Percentiles rank a stretch among this genome's conserved stretches.
These are phyloP conservation scores for Shinisaurus crocodilurus DNA, from an alignment of 2,113 vertebrate genomes.

Conservation along the genomic window DNA sequence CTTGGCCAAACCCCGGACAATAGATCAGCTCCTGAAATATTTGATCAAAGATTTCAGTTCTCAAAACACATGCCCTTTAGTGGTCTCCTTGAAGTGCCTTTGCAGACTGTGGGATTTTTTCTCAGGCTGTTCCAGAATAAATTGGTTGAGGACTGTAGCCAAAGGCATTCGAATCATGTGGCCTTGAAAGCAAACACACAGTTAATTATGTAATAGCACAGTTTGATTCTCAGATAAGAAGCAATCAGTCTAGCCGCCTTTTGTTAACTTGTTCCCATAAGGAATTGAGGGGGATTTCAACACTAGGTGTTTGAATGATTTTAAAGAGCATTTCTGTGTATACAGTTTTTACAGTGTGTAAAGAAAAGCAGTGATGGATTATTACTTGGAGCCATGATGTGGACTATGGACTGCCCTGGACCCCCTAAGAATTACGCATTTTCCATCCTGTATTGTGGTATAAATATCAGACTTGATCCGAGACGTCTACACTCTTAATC, in stretches of 20 bases:
- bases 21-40: slow-evolving; percentile 34
- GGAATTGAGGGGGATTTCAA: slow-evolving; percentile 47
- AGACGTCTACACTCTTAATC: slow-evolving; percentile 64
- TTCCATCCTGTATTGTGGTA: slow-evolving; percentile 56
- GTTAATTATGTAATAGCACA: slow-evolving; percentile 21
- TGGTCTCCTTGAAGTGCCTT: slow-evolving; percentile 30
- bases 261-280: slow-evolving; percentile 41
- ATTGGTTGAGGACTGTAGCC: slow-evolving; percentile 20
- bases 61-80: slow-evolving; percentile 16
- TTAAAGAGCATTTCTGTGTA: slow-evolving; percentile 15
- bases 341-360: slow-evolving; percentile 51
- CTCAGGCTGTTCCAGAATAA: slow-evolving; percentile 27
- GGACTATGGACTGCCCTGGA: slow-evolving; percentile 36
- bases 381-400: slow-evolving; percentile 54
- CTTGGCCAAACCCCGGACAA: slow-evolving; percentile 18
- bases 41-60: slow-evolving; percentile 31
- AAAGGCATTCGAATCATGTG: slow-evolving; percentile 18
- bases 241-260: slow-evolving; percentile 10
- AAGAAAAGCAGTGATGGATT: slow-evolving; percentile 58
- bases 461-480: slow-evolving; percentile 48
- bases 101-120: slow-evolving; percentile 23
- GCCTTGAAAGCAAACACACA: slow-evolving; percentile 27
- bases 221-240: slow-evolving; percentile 7
- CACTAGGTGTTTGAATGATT: slow-evolving; percentile 44
- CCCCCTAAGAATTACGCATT: slow-evolving; percentile 42